phyloP scores from a whole-genome alignment of 2,888 invertebrate genomes.

The Aromia moschata region DNA sequence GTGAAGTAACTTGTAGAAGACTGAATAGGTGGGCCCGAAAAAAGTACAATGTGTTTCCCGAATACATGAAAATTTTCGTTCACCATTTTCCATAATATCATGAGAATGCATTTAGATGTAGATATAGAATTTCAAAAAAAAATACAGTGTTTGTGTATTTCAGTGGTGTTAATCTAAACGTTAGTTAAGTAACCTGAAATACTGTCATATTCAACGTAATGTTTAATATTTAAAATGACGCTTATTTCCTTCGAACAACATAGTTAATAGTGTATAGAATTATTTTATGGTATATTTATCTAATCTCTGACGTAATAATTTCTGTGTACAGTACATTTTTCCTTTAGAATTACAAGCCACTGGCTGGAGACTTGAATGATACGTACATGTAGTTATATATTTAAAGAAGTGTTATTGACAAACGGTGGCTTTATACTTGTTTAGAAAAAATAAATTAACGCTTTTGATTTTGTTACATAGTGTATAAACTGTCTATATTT shows the following conservation, averaged over 20 bases:
- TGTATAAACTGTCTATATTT: slow-evolving; percentile 6
- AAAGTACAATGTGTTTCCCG: slow-evolving; percentile 10
- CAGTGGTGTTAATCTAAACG: slow-evolving; percentile 1
- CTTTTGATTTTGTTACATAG: background rate
- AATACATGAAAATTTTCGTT: slow-evolving; percentile 5
- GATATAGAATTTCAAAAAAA: slow-evolving; percentile 7
- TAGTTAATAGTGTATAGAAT: background rate
- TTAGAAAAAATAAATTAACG: slow-evolving; percentile 11
- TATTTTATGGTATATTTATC: background rate
- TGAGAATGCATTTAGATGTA: slow-evolving; percentile 19
- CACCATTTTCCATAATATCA: background rate
- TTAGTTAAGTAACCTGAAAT: slow-evolving; percentile 17
- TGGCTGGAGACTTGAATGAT: slow-evolving; percentile 15
- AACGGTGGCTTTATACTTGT: slow-evolving; percentile 14
- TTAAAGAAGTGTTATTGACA: slow-evolving; percentile 21
- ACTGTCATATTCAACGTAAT: slow-evolving; percentile 8
- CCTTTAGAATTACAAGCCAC: slow-evolving; percentile 6
- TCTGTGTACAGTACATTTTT: background rate
- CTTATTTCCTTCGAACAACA: background rate
- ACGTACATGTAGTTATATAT: slow-evolving; percentile 29
- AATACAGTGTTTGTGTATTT: slow-evolving; percentile 2
- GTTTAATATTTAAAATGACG: background rate
- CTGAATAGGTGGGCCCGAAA: slow-evolving; percentile 19
- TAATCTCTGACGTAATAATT: background rate
- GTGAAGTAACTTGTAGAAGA: slow-evolving; percentile 22